Conservation (phyloP, 30 jellyfish, hydroid and myxozoan species). For the Haliclystus octoradiatus region DNA sequence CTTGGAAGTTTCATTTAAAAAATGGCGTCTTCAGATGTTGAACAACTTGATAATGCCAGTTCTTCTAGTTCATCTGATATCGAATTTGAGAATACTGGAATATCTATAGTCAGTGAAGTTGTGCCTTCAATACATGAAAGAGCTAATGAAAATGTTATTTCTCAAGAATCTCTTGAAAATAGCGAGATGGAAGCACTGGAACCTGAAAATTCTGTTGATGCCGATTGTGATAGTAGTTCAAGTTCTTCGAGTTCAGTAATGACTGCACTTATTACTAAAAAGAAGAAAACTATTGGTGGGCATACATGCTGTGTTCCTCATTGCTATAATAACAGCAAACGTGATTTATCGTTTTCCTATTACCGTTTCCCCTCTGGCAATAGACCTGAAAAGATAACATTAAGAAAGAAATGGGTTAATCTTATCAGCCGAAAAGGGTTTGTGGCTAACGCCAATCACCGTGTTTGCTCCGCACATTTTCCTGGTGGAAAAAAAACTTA, state of each 20-base stretch:
- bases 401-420: background rate
- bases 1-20: no score
- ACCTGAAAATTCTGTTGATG: no score
- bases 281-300: background rate
- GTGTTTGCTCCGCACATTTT: conserved; percentile 20
- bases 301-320: conserved; percentile 1
- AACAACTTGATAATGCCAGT: no score
- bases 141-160: no score
- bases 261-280: background rate
- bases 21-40: no score
- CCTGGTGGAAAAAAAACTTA: background rate
- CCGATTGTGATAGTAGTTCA: no score
- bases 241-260: background rate
- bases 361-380: background rate
- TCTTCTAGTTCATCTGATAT: no score
- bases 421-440: conserved; percentile 17
- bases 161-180: no score
- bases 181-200: no score
- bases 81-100: no score
- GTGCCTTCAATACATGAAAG: no score
- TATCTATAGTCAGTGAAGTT: no score
- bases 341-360: background rate
- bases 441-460: conserved; percentile 12
- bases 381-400: background rate
- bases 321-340: background rate